These are phyloP conservation scores for Sebastes schlegelii DNA, from an alignment of 2,113 vertebrate genomes.

Conservation along the genomic window DNA sequence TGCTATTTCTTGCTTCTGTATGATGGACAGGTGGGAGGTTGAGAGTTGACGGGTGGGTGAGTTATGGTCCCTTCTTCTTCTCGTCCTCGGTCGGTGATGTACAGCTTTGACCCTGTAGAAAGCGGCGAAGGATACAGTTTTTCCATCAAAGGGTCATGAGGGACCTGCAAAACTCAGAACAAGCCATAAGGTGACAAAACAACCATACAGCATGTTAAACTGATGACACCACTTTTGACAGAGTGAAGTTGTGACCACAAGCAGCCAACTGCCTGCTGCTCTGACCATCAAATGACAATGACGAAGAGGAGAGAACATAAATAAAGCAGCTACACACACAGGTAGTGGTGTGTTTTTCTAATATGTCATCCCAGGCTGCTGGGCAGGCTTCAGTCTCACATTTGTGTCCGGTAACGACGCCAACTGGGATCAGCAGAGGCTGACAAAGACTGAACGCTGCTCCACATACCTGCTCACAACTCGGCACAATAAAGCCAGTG, in stretches of 20 bases:
- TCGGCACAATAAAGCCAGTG: not conserved
- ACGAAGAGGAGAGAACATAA: not conserved
- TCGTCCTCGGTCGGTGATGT: not conserved
- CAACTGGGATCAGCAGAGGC: slow-evolving; percentile 5
- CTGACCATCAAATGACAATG: not conserved
- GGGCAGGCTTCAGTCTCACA: too few relatives aligned
- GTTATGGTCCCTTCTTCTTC: not conserved
- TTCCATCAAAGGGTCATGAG: not conserved
- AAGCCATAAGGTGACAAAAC: not conserved
- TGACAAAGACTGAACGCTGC: slow-evolving; percentile 4
- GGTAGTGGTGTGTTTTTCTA: not conserved
- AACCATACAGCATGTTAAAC: not conserved
- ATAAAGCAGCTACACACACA: not conserved
- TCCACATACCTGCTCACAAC: slow-evolving; percentile 1
- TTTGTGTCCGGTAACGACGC: too few relatives aligned
- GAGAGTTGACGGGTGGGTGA: not conserved
- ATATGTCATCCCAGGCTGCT: not conserved
- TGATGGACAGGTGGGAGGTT: not conserved
- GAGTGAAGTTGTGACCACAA: not conserved
- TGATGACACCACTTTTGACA: not conserved
- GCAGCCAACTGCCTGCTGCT: not conserved
- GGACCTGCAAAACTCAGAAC: slow-evolving; percentile 2
- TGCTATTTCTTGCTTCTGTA: not conserved
- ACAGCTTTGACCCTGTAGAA: slow-evolving; percentile 7
- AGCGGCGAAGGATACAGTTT: not conserved